These are phyloP conservation scores for Halotydeus destructor DNA, from an alignment of 1,140 invertebrate species.

Conservation along the genomic window DNA sequence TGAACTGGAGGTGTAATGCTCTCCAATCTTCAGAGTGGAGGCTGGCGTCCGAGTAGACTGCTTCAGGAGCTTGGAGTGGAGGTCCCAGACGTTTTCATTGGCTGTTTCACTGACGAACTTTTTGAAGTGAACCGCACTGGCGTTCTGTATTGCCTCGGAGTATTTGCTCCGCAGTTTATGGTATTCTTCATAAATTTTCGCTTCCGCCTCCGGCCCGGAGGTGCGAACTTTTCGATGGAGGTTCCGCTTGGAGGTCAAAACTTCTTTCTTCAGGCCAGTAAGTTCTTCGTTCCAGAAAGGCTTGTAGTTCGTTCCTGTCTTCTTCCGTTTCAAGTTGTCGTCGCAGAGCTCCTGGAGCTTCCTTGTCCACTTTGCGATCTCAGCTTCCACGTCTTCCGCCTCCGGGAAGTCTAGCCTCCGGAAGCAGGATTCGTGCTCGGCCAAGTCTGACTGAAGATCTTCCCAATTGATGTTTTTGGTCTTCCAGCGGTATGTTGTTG, in stretches of 20 bases:
- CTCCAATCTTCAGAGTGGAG: not conserved
- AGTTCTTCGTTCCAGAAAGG: too few relatives aligned
- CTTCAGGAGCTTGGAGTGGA: not conserved
- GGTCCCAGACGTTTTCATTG: not conserved
- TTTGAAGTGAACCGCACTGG: not conserved
- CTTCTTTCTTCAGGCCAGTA: too few relatives aligned
- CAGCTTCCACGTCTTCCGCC: not conserved
- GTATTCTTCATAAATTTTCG: not conserved
- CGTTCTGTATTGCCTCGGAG: not conserved
- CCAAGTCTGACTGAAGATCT: not conserved
- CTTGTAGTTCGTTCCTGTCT: too few relatives aligned
- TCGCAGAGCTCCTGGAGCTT: not conserved
- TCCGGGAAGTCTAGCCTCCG: not conserved
- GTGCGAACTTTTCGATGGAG: not conserved
- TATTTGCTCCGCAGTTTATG: not conserved
- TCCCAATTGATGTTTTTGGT: not conserved
- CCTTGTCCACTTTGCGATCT: not conserved
- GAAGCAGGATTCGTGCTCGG: too few relatives aligned
- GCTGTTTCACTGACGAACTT: not conserved
- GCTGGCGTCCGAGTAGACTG: not conserved
- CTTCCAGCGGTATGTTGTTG: not conserved
- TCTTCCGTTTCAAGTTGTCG: too few relatives aligned
- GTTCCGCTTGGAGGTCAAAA: too few relatives aligned
- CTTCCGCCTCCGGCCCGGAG: not conserved
- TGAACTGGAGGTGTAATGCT: not conserved